These are phyloP conservation scores for Onychorhynchus coronatus DNA, from an alignment of 2,113 vertebrate species.

Conservation along the genomic window DNA sequence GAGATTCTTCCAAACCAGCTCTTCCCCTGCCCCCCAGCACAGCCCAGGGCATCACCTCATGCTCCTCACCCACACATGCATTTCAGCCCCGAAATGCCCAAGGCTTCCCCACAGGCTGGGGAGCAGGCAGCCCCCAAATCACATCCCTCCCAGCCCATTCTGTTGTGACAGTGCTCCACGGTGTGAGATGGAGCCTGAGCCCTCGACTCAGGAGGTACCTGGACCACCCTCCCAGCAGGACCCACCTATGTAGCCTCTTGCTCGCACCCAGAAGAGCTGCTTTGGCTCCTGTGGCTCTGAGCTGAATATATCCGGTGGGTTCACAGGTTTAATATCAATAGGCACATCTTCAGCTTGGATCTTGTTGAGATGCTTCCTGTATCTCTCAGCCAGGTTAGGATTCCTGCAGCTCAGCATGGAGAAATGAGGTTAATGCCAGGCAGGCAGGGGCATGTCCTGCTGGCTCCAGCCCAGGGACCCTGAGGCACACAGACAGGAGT, in stretches of 20 bases:
- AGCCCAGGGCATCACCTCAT: accelerated
- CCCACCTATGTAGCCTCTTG: conserved; percentile 89
- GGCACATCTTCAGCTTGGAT: conserved; percentile 88
- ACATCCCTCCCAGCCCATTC: not conserved
- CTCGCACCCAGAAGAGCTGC: conserved; percentile 91
- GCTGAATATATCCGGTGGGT: conserved; percentile 70
- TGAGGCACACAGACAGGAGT: not conserved
- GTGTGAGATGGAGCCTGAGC: accelerated
- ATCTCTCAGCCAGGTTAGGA: conserved; percentile 79
- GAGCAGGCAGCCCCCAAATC: accelerated
- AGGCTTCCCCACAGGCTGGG: not conserved
- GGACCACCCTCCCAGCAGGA: not conserved
- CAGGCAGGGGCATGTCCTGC: not conserved
- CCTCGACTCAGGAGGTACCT: accelerated
- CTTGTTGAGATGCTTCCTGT: conserved; percentile 78
- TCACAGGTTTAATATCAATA: conserved; percentile 87
- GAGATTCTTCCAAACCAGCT: not conserved
- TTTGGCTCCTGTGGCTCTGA: conserved; percentile 73
- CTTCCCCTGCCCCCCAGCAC: accelerated
- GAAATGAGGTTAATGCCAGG: accelerated
- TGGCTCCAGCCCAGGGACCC: not conserved
- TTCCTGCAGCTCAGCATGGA: conserved; percentile 69
- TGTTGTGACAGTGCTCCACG: accelerated
- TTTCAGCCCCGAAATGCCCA: not conserved
- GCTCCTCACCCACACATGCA: not conserved